Conservation (phyloP, 37 sponge, comb jelly and placozoan genomes). For the Crambe crambe region DNA sequence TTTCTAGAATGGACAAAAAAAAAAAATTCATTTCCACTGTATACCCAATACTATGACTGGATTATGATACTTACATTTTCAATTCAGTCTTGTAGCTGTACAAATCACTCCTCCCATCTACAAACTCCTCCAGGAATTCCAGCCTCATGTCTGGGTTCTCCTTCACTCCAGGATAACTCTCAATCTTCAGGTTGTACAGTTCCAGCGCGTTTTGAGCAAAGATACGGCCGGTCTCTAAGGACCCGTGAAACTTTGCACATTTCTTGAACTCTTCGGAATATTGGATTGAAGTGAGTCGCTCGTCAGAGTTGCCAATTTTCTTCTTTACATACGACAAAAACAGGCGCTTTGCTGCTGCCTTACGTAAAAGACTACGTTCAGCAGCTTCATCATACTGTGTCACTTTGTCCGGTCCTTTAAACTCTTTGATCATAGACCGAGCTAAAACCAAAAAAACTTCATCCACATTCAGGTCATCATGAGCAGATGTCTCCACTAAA, state of each 20-base stretch:
- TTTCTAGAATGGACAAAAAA: too few species aligned
- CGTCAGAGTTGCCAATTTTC: conserved; percentile 14
- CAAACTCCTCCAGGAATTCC: conserved; percentile 60
- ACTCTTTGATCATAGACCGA: background rate
- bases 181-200: conserved; percentile 29
- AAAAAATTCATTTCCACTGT: too few species aligned
- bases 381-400: conserved; percentile 19
- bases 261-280: conserved; percentile 32
- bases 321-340: conserved; percentile 31
- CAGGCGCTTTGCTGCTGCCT: background rate
- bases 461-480: conserved; percentile 28
- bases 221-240: conserved; percentile 20
- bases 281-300: conserved; percentile 31
- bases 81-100: background rate
- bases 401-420: background rate
- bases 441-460: conserved; percentile 37
- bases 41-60: background rate
- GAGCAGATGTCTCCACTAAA: conserved; percentile 48
- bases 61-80: conserved; percentile 9
- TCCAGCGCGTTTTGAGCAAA: conserved; percentile 43
- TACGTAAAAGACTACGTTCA: background rate
- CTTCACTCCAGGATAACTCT: conserved; percentile 10
- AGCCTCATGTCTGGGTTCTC: conserved; percentile 34
- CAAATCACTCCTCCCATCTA: conserved; percentile 24
- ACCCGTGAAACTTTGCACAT: conserved; percentile 19